Evolutionary conservation across 1,140 invertebrate genomes (phyloP), one percentile per base, ranked within the genome.

Genomic region (Drosophila murphyi): DNA sequence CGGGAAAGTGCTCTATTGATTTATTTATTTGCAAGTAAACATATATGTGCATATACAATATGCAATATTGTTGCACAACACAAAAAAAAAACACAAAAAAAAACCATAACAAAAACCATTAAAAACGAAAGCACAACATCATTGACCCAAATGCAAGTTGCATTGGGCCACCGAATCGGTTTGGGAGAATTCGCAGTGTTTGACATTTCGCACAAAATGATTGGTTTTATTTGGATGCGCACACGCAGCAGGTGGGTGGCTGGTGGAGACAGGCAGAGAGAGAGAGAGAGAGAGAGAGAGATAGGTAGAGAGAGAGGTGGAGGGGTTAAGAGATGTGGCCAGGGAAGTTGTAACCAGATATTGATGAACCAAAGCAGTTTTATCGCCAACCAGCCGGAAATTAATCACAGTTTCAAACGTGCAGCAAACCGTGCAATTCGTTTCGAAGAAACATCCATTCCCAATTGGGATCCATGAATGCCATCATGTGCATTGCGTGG

Each of bases 281-380:
- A 20, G 7, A 5, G 37, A 29, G 29, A 5, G 20, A 20, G 20
- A 20, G 20, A 1, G 2, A 3, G 4, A 32, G 5, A 12, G 28
- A 4, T 28, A 10, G 34, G 28, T 1, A 20, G 7, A 3, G 37
- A 29, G n/a, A 5, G 50, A 20, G 20, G 20, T 20, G 50, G 1
- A 8, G 51, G 39, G 7, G 62, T 45, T 59, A 43, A 12, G 32
- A 20, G 43, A 28, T 55, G 34, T 45, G 31, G 54, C 43, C 32
- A 32, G 47, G 35, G 29, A 56, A 72, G 70, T 72, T 62, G 76
- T 75, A 75, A 71, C 76, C 76, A 75, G 72, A 78, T 78, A 78
- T 78, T 78, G 76, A 78, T 78, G 76, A 78, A 67, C 72, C 76
- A 74, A 75, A 78, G 65, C 55, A 75, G 72, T 74, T 78, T 78